phyloP scores from a whole-genome alignment of 2,797 vertebrate species.

The Phyllotis vaccarum region DNA sequence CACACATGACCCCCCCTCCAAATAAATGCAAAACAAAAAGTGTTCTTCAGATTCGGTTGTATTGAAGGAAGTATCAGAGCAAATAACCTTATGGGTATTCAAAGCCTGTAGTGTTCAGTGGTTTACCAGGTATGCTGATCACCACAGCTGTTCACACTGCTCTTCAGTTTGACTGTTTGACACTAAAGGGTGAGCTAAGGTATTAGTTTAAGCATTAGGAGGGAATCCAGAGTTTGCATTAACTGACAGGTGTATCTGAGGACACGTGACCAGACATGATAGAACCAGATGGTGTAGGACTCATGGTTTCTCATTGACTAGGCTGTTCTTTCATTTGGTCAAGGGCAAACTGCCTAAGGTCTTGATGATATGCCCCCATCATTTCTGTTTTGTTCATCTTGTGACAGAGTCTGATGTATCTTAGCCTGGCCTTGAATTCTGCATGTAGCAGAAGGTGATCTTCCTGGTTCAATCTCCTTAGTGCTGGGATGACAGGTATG shows the following conservation, averaged over 20 bases:
- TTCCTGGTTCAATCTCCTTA: not conserved
- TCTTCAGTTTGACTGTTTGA: not conserved
- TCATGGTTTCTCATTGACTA: not conserved
- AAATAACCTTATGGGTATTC: not conserved
- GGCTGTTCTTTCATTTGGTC: not conserved
- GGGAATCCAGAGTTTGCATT: not conserved
- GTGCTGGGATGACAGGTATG: not conserved
- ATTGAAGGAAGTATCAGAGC: not conserved
- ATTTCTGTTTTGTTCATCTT: not conserved
- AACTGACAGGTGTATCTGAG: not conserved
- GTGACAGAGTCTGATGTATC: not conserved
- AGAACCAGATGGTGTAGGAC: not conserved
- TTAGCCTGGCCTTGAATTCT: not conserved
- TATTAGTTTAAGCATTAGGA: not conserved
- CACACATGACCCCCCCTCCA: not conserved
- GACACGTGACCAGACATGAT: not conserved
- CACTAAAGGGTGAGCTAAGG: not conserved
- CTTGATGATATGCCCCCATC: too few relatives aligned
- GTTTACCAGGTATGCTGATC: not conserved
- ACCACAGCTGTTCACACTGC: not conserved
- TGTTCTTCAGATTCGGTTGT: not conserved
- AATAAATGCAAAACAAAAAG: not conserved
- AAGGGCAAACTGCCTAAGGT: too few relatives aligned
- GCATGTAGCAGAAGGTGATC: not conserved
- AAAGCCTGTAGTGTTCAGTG: not conserved